Conservation (phyloP, 2,888 invertebrate species). For the Macropis europaea region DNA sequence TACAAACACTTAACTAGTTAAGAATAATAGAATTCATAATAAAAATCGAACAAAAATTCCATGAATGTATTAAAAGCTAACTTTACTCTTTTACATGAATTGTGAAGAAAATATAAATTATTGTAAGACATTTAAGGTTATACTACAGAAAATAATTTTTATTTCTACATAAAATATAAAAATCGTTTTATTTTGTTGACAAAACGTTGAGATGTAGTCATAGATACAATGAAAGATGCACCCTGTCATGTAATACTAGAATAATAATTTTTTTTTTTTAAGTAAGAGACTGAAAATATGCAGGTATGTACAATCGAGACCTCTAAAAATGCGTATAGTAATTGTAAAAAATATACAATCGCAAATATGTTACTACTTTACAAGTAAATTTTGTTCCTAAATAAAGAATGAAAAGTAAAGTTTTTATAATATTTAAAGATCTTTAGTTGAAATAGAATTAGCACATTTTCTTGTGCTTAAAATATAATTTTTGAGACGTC, state of each 20-base stretch:
- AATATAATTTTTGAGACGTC: background rate
- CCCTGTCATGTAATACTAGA: too few relatives aligned
- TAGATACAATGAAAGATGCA: too few relatives aligned
- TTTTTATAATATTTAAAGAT: background rate
- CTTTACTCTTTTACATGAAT: background rate
- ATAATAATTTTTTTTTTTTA: constrained; percentile 11
- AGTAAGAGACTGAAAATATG: background rate
- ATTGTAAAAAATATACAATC: background rate
- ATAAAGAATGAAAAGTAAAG: background rate
- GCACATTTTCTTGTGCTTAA: background rate
- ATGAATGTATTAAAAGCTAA: background rate
- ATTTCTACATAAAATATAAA: constrained; percentile 6
- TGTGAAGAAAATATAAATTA: background rate
- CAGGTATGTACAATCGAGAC: background rate
- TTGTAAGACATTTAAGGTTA: background rate
- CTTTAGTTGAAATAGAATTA: background rate
- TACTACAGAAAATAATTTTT: constrained; percentile 4
- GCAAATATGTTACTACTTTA: background rate
- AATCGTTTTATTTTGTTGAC: background rate
- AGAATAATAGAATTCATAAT: background rate
- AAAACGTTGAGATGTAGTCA: background rate
- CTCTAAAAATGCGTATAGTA: background rate
- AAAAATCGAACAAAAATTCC: background rate
- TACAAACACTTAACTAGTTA: constrained; percentile 12
- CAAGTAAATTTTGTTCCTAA: background rate